Conservation (phyloP, 2,113 vertebrate genomes). For the Xerus inauris region DNA sequence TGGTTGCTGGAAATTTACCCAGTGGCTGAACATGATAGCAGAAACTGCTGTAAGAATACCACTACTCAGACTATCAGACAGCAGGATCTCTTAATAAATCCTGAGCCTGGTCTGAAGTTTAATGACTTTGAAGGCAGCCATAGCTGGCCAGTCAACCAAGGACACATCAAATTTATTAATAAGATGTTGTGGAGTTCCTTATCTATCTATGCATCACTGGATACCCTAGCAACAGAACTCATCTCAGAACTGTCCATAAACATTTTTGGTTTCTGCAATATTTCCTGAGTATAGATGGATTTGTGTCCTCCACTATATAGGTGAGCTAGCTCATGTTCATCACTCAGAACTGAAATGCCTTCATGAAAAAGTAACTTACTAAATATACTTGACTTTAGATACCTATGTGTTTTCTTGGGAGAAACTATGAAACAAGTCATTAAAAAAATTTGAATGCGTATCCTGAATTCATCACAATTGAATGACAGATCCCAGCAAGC, state of each 20-base stretch:
- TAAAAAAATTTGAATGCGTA: neutral
- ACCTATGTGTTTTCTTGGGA: slow-evolving; percentile 14
- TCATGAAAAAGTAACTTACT: slow-evolving; percentile 33
- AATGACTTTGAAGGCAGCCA: slow-evolving; percentile 67
- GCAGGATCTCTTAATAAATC: slow-evolving; percentile 74
- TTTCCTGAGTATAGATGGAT: slow-evolving; percentile 2
- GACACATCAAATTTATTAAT: slow-evolving; percentile 68
- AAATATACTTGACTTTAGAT: slow-evolving; percentile 13
- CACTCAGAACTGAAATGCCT: slow-evolving; percentile 6
- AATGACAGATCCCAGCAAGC: neutral
- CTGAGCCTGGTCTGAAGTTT: slow-evolving; percentile 53
- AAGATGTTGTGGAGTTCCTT: slow-evolving; percentile 35
- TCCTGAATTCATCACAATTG: neutral
- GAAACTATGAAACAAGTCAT: neutral
- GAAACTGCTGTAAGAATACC: neutral
- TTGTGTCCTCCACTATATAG: neutral
- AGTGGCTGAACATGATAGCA: neutral
- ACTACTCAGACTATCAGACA: slow-evolving; percentile 38
- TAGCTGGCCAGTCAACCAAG: slow-evolving; percentile 65
- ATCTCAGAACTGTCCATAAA: neutral
- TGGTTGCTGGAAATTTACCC: slow-evolving; percentile 49
- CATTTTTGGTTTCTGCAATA: neutral
- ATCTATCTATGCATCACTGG: slow-evolving; percentile 48
- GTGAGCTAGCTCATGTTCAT: neutral
- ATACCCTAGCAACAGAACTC: neutral